phyloP scores from a whole-genome alignment of 2,888 invertebrate genomes.

The Tyria jacobaeae region DNA sequence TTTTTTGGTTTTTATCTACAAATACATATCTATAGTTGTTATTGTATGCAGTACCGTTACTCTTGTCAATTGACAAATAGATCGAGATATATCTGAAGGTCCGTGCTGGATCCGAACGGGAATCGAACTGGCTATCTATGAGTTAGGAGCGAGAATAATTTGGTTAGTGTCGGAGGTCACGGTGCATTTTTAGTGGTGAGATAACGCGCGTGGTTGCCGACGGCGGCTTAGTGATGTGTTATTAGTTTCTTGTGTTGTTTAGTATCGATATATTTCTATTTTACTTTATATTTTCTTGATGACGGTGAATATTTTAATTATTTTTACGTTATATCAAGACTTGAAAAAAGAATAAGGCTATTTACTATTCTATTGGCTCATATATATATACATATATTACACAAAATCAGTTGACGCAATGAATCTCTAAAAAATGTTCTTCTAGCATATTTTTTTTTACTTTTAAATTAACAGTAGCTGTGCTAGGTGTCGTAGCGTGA shows the following conservation, averaged over 20 bases:
- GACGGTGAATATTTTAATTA: too few species aligned
- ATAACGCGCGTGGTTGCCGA: constrained; percentile 83
- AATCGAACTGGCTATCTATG: constrained; percentile 67
- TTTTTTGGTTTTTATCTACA: too few species aligned
- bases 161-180: constrained; percentile 79
- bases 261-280: constrained; percentile 27
- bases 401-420: too few species aligned
- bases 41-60: constrained; percentile 24
- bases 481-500: too few species aligned
- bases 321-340: too few species aligned
- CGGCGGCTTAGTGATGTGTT: constrained; percentile 68
- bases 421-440: too few species aligned
- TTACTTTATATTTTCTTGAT: not conserved
- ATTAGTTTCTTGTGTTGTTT: constrained; percentile 1
- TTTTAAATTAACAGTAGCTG: too few species aligned
- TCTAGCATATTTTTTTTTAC: too few species aligned
- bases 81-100: constrained; percentile 45
- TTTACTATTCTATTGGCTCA: too few species aligned
- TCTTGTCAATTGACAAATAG: constrained; percentile 47
- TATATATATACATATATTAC: too few species aligned
- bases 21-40: too few species aligned
- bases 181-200: constrained; percentile 80
- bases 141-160: constrained; percentile 76
- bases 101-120: constrained; percentile 55
- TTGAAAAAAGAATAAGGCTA: too few species aligned